Evolutionary conservation across 2,113 vertebrate species (phyloP), one percentile per base, ranked within the genome.

Genomic region (Onychostoma macrolepis): DNA sequence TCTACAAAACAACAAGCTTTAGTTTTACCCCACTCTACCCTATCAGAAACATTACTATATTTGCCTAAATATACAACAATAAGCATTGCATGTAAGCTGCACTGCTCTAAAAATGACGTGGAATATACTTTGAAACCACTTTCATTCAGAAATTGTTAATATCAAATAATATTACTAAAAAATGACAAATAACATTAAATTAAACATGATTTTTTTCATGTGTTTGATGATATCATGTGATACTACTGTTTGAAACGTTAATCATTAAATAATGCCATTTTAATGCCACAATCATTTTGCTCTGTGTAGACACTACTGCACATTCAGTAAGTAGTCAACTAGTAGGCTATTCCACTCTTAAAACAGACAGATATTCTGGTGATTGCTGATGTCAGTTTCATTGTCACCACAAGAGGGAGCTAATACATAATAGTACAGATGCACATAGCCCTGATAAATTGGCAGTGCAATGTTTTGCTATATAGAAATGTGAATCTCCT

Each of bases 341-440:
- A 11, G 19, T 61, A 61, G 2, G 8, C 8, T 61, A 61, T n/a
- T 61, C 24, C 3, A 10, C 2, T n/a, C 56, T 61, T 10, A 12
- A n/a, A 6, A 10, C 7, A 56, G 21, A 24, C 30, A 67, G 28
- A 69, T 38, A 2, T 11, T 71, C 21, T 72, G 21, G 19, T 24
- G 67, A 24, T 79, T 48, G 36, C 30, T 79, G 76, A 26, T 13
- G 45, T 5, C 67, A 56, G 48, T 58, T 84, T 13, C 15, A 10
- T 26, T 77, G 19, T 19, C n/a, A 48, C 45, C 84, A 88, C 79
- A 13, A 78, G 87, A 72, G 48, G 72, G 80, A 84, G 17, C 10
- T 48, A 19, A 28, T 2, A 41, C 38, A 79, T 45, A 58, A 33
- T 13, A 75, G 21, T 10, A 26, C 38, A 76, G n/a, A 28, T 45